These are phyloP conservation scores for Accipiter cooperii DNA, from an alignment of 2,113 vertebrate species.

Conservation along the genomic window DNA sequence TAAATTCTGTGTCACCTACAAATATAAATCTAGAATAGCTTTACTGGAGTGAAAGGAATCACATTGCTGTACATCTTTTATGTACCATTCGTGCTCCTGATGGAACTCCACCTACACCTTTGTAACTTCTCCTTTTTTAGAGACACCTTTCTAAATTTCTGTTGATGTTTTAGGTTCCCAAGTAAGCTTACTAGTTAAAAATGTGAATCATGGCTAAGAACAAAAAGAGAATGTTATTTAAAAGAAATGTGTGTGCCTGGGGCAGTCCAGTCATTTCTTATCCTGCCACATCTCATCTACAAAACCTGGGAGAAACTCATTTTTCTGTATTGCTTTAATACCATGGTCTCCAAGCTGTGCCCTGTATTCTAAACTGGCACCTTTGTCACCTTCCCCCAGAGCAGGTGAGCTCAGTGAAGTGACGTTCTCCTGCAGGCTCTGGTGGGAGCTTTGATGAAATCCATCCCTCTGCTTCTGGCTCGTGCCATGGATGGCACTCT, in stretches of 20 bases:
- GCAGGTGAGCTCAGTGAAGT: neutral
- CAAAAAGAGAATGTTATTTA: neutral
- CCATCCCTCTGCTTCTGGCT: constrained; percentile 34
- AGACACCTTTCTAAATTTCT: neutral
- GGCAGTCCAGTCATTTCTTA: neutral
- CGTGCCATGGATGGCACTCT: neutral
- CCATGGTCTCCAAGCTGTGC: neutral
- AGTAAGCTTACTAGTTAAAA: neutral
- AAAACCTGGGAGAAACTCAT: constrained; percentile 65
- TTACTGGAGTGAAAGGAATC: neutral
- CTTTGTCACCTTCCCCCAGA: neutral
- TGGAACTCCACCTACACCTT: neutral
- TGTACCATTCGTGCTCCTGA: neutral
- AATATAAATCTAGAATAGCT: neutral
- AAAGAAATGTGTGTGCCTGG: neutral
- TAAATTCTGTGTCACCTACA: neutral
- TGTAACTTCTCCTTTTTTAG: neutral
- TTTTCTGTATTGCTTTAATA: neutral
- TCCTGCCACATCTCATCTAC: constrained; percentile 17
- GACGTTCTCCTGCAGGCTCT: neutral
- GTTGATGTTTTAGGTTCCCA: neutral
- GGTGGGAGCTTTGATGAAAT: neutral
- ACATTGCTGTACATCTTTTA: neutral
- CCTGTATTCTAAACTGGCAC: neutral
- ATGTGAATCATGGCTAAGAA: neutral